Conservation (phyloP, 2,888 invertebrate genomes). For the Exocentrus adspersus region DNA sequence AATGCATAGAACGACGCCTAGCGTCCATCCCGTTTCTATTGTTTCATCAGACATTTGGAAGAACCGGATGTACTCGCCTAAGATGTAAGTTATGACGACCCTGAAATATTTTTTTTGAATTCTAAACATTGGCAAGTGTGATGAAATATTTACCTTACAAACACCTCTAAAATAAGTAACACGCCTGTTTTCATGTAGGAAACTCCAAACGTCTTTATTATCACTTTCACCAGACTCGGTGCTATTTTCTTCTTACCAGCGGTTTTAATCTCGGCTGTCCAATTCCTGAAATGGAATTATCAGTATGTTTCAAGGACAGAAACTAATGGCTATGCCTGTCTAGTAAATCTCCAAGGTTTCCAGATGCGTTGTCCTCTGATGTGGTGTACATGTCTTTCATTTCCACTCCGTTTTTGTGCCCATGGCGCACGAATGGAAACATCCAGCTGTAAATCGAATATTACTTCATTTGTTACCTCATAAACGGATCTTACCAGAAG, state of each 20-base stretch:
- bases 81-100: neutral
- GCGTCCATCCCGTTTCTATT: conserved; percentile 71
- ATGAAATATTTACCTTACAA: conserved; percentile 67
- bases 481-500: conserved; percentile 76
- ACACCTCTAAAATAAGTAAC: conserved; percentile 51
- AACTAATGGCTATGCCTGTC: conserved; percentile 62
- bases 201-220: conserved; percentile 36
- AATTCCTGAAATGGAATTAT: conserved; percentile 52
- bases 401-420: conserved; percentile 70
- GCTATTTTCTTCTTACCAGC: conserved; percentile 58
- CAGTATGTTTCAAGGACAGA: neutral
- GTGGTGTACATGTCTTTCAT: conserved; percentile 74
- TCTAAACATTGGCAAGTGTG: conserved; percentile 1
- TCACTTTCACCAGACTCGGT: conserved; percentile 39
- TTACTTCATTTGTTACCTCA: too few species aligned
- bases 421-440: conserved; percentile 70
- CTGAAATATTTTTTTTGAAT: neutral
- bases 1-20: conserved; percentile 71
- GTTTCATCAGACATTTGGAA: conserved; percentile 38
- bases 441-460: conserved; percentile 69
- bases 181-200: conserved; percentile 24
- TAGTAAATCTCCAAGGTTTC: conserved; percentile 70
- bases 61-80: neutral
- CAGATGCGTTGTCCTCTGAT: conserved; percentile 70
- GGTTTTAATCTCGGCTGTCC: conserved; percentile 51